Base-by-base conservation (phyloP, 2,888 invertebrate genomes). In the Tenthredo livida region DNA sequence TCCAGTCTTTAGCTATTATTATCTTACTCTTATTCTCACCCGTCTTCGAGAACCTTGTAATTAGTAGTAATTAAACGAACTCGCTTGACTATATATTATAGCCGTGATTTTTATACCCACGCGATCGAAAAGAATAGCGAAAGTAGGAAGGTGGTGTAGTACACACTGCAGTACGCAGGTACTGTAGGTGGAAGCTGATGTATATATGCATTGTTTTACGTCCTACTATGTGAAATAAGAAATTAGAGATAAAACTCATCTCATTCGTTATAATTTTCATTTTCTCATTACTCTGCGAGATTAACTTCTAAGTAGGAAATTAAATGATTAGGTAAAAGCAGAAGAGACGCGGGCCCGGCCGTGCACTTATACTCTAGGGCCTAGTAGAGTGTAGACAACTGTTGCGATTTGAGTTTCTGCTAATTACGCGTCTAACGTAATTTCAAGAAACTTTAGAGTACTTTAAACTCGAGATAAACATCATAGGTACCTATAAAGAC, bases 51-150 rank as follows among this genome's bases (percentile, higher is more conserved):
- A 54, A 77, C 29, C 29, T 54, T 50, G 47, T 15, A 47, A 15
- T 75, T 29, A 77, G 54, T 54, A 54, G 17, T 77, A 77, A 77
- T 50, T 77, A 33, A 50, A 33, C 54, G n/a, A 50, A 43, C 21
- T 1, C n/a, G 21, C 29, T 29, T 6, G 67, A 21, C 43, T 43
- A 25, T 43, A 21, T 73, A 47, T 43, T n/a, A 21, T 40, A 43
- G 21, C n/a, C n/a, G n/a, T 50, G 50, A 50, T 50, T 29, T 77
- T 29, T 17, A 29, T 77, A 77, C 77, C 54, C 77, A 54, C 77
- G 77, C 77, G 77, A 50, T 73, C 43, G 6, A 33, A 77, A 77
- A 77, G 77, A 77, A 77, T 77, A 77, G 77, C 77, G 77, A 77
- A 77, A 77, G 77, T 54, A 77, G 73, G 43, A 73, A 73, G 43